A percentile compares a stretch with the other conserved stretches of the same genome.
Conservation (phyloP, 2,888 invertebrate species). For the Hydrotaea diabolus region DNA sequence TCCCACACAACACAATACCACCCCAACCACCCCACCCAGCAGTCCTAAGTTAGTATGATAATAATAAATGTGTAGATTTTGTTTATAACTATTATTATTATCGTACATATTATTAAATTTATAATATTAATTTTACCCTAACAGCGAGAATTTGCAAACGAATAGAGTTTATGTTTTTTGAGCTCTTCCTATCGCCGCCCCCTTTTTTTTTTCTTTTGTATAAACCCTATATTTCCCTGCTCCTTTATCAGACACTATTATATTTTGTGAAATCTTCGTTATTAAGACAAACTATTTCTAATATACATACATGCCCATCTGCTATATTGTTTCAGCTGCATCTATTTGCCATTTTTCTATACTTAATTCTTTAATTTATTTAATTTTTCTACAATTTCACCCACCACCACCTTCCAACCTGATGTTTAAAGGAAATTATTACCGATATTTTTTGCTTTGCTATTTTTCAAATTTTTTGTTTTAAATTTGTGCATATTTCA, state of each 20-base stretch:
- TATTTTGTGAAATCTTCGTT: slow-evolving; percentile 21
- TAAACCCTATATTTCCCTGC: slow-evolving; percentile 19
- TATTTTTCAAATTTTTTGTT: background rate
- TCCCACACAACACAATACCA: background rate
- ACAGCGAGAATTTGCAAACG: background rate
- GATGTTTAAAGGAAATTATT: background rate
- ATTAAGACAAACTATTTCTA: background rate
- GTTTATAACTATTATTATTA: slow-evolving; percentile 16
- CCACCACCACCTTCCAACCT: background rate
- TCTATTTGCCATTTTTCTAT: background rate
- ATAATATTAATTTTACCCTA: background rate
- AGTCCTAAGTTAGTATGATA: background rate
- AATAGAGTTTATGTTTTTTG: background rate
- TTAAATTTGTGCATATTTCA: background rate
- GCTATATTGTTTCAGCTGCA: background rate
- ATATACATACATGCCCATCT: slow-evolving; percentile 2
- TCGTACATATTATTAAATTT: background rate
- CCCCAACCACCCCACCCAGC: too few species aligned
- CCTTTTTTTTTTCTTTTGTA: slow-evolving; percentile 26
- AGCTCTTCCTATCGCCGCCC: background rate
- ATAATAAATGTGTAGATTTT: slow-evolving; percentile 29
- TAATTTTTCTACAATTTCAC: background rate
- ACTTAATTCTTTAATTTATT: background rate
- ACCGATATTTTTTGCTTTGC: background rate
- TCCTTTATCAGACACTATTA: background rate